Evolutionary conservation across 2,113 vertebrate species (phyloP), one percentile per base, ranked within the genome.

Genomic region (Blennius ocellaris): DNA sequence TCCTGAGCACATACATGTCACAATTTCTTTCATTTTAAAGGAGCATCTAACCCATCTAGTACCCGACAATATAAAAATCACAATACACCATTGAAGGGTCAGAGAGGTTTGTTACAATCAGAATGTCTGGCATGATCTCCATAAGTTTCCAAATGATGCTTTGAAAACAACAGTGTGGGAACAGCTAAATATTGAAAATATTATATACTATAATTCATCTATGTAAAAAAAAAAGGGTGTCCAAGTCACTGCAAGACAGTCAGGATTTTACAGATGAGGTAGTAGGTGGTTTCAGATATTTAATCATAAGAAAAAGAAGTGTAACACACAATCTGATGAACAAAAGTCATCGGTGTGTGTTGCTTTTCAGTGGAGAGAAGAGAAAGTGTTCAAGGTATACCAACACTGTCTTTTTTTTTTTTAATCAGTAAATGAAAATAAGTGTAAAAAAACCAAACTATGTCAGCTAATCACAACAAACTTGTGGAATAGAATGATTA

Each of bases 1-100:
- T 82, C 89, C 87, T 91, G 88, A 92, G 85, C 58, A 70, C 65
- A 73, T 6, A 73, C 21, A 43, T 12, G 16, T 36, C 38, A 64
- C 16, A 67, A 9, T 52, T 58, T 61, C 30, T 69, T 67, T 39
- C 30, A 73, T 49, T 85, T 72, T 82, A 11, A 76, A 77, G 52
- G 43, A 64, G 56, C 38, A 80, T 64, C 56, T 71, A 81, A 82
- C 73, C 66, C 68, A 69, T 70, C 67, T 67, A 80, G 76, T 41
- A 82, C 64, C 63, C 11, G 21, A 86, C 45, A 83, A 77, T 78
- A 49, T 30, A 30, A 30, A 80, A 77, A 89, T 84, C 60, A 85
- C 78, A 87, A 70, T 54, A 81, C 62, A 80, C 64, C 62, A 79
- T 59, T 72, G 69, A 70, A 58, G 63, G 76, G 56, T 76, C 16